Evolutionary conservation across 2,113 vertebrate species (phyloP), one percentile per base, ranked within the genome.

Genomic region (Mastomys coucha): DNA sequence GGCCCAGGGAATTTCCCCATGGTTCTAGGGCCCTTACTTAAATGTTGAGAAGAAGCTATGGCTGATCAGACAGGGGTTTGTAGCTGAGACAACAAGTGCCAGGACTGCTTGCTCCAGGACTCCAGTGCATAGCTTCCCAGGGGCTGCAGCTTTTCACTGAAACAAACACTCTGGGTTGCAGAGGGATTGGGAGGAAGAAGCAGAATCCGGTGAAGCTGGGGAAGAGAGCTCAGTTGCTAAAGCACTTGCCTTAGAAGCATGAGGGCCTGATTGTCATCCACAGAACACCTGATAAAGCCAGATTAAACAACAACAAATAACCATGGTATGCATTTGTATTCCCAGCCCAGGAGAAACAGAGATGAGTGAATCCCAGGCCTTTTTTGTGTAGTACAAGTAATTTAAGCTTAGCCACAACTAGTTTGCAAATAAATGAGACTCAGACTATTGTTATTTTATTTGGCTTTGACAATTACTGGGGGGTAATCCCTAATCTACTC

Each of bases 111-210:
- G 17, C 10, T 90, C 69, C 16, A 53, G 17, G 69, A 53, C 26
- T 28, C 19, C 1, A 7, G 8, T 22, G 10, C 26, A 16, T 7
- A 16, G 1, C 20, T 81, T 39, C 49, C 7, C 13, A 5, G 19
- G 75, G 31, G 39, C 0, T 0, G 1, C 11, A 13, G 24, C 8
- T 36, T 1, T 0, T 92, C 22, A 19, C 14, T 14, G 39, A 60
- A 14, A 12, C 45, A 22, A 51, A 28, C 3, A 0, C 1, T 4
- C 7, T 2, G 58, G 26, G 20, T 17, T 7, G 4, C 28, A 20
- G 63, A 39, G 45, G 53, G 49, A 49, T 53, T 16, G 24, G 67
- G 45, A 39, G 5, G 53, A 49, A 16, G 77, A 82, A 53, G 26
- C 70, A 36, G 39, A 28, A 19, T 24, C 39, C 26, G 49, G 1